Percentiles rank a stretch among this genome's conserved stretches.
phyloP scores from a whole-genome alignment of 2,113 vertebrate genomes.

The Phainopepla nitens region DNA sequence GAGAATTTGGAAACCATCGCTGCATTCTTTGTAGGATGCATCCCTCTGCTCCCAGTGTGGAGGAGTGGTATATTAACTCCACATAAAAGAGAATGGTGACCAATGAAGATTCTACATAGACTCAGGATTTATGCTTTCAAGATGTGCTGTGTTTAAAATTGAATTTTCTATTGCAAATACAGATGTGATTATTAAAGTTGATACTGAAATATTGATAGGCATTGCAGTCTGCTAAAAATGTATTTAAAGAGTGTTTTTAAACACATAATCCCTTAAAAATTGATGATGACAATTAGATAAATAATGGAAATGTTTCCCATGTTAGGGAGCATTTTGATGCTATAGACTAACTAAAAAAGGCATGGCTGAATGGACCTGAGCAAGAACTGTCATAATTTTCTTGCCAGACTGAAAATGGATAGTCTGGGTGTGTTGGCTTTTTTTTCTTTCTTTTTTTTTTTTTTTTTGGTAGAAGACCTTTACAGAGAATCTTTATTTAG shows the following conservation, averaged over 20 bases:
- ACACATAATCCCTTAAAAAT: not conserved
- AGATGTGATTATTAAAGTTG: not conserved
- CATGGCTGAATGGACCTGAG: not conserved
- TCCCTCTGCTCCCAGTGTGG: accelerated
- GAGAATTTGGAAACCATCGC: not conserved
- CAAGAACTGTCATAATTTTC: not conserved
- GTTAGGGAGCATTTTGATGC: not conserved
- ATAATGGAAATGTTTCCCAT: not conserved
- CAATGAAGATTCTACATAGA: not conserved
- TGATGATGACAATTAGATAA: not conserved
- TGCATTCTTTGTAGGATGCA: not conserved
- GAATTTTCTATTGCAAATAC: not conserved
- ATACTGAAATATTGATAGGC: not conserved
- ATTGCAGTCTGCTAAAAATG: not conserved
- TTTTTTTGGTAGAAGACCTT: not conserved
- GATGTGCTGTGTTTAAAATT: not conserved
- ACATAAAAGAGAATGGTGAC: not conserved
- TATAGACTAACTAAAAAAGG: not conserved
- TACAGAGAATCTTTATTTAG: not conserved
- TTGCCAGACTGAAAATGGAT: not conserved
- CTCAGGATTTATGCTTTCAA: not conserved
- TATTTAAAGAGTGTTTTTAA: not conserved
- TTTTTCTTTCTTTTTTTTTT: no score
- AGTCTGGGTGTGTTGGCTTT: not conserved
- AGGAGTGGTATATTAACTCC: not conserved